phyloP scores from a whole-genome alignment of 2,888 invertebrate genomes.

The Antheraea yamamai region DNA sequence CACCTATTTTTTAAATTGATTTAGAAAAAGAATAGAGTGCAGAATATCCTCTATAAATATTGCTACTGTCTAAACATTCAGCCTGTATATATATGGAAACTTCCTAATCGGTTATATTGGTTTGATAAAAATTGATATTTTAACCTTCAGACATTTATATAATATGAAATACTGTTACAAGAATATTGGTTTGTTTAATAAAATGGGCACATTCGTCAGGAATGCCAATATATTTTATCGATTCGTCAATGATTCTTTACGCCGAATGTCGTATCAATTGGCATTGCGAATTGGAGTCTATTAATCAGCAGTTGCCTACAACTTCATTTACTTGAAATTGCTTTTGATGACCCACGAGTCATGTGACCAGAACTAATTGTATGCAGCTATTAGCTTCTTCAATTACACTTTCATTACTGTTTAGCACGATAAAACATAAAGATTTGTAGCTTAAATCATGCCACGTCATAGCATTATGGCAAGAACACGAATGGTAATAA shows the following conservation, averaged over 20 bases:
- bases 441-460: too few relatives aligned
- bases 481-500: neutral
- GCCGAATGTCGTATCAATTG: slow-evolving; percentile 20
- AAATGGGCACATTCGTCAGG: neutral
- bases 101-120: neutral
- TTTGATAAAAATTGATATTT: neutral
- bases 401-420: neutral
- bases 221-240: slow-evolving; percentile 16
- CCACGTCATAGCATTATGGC: too few relatives aligned
- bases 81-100: neutral
- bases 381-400: neutral
- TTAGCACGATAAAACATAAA: neutral
- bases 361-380: neutral
- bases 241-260: slow-evolving; percentile 16
- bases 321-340: neutral
- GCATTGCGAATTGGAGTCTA: slow-evolving; percentile 11
- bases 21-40: too few relatives aligned
- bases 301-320: neutral
- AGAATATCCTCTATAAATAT: too few relatives aligned
- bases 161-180: neutral
- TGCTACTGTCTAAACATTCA: too few relatives aligned
- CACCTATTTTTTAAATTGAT: too few relatives aligned
- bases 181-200: neutral
- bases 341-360: neutral
- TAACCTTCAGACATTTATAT: neutral